phyloP scores from a whole-genome alignment of 2,797 vertebrate species.

The Harpagifer antarcticus region DNA sequence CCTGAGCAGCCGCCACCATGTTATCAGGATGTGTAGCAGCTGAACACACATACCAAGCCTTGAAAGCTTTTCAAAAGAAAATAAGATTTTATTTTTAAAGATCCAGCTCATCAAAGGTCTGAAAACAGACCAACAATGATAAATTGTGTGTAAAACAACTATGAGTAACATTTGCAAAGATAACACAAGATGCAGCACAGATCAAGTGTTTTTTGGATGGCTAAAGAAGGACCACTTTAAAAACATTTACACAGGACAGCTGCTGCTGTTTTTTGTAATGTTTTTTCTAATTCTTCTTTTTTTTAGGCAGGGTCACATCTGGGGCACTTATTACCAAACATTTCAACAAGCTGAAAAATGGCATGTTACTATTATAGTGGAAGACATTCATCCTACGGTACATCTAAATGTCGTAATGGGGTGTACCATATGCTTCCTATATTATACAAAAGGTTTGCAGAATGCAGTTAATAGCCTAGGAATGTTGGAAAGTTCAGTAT shows the following conservation, averaged over 20 bases:
- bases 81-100: conserved; percentile 58
- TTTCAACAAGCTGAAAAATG: conserved; percentile 54
- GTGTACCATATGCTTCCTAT: neutral
- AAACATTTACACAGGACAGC: conserved; percentile 79
- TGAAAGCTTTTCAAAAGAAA: conserved; percentile 56
- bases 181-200: conserved; percentile 43
- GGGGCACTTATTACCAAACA: conserved; percentile 55
- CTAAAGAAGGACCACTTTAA: conserved; percentile 59
- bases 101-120: conserved; percentile 44
- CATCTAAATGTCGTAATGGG: neutral
- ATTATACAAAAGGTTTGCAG: neutral
- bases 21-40: conserved; percentile 60
- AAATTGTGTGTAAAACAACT: conserved; percentile 59
- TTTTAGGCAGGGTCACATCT: conserved; percentile 57
- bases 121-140: conserved; percentile 53
- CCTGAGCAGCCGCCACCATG: conserved; percentile 46
- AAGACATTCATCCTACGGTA: conserved; percentile 4
- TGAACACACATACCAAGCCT: conserved; percentile 68
- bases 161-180: conserved; percentile 43
- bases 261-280: conserved; percentile 57
- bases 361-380: conserved; percentile 24
- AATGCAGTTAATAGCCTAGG: too few relatives aligned
- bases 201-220: conserved; percentile 10
- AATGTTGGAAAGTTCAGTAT: neutral
- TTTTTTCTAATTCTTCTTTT: conserved; percentile 3